Percentiles rank a stretch among this genome's conserved stretches.
Conservation (phyloP, 1,140 invertebrate species). For the Drosophila murphyi region DNA sequence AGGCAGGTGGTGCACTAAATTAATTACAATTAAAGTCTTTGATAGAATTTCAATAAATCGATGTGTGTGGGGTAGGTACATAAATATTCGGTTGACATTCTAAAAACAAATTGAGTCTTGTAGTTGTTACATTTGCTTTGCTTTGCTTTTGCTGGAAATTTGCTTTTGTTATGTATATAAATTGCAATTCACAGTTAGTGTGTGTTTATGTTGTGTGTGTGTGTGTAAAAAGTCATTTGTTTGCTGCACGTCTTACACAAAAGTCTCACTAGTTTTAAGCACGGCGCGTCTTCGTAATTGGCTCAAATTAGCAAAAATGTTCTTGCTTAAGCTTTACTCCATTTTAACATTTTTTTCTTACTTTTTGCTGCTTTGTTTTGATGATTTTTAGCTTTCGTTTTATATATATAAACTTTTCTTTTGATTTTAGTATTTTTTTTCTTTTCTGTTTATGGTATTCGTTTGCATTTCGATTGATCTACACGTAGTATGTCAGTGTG, state of each 20-base stretch:
- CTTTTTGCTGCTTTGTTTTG: no score
- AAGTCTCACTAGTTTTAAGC: constrained; percentile 60
- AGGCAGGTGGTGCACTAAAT: constrained; percentile 37
- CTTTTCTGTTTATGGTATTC: constrained; percentile 62
- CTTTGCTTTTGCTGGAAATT: constrained; percentile 68
- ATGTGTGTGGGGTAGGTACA: constrained; percentile 10
- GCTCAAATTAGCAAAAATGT: constrained; percentile 19
- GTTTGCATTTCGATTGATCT: constrained; percentile 71
- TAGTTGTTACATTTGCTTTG: constrained; percentile 62
- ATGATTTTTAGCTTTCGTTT: constrained; percentile 28
- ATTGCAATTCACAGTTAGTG: constrained; percentile 47
- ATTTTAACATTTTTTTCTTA: constrained; percentile 46
- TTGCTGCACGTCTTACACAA: constrained; percentile 71
- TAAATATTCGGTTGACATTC: constrained; percentile 45
- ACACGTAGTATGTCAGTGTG: constrained; percentile 21
- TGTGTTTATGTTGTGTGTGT: background rate
- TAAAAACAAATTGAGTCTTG: constrained; percentile 75
- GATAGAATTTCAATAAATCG: constrained; percentile 58
- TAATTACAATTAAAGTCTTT: constrained; percentile 78
- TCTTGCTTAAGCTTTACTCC: constrained; percentile 17
- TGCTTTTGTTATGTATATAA: constrained; percentile 33
- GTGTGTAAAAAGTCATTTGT: constrained; percentile 70
- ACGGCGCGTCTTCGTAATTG: constrained; percentile 58
- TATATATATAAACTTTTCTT: constrained; percentile 44
- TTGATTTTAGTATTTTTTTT: constrained; percentile 30